Base-by-base conservation (phyloP, 1,140 invertebrate species). In the Vanessa atalanta region DNA sequence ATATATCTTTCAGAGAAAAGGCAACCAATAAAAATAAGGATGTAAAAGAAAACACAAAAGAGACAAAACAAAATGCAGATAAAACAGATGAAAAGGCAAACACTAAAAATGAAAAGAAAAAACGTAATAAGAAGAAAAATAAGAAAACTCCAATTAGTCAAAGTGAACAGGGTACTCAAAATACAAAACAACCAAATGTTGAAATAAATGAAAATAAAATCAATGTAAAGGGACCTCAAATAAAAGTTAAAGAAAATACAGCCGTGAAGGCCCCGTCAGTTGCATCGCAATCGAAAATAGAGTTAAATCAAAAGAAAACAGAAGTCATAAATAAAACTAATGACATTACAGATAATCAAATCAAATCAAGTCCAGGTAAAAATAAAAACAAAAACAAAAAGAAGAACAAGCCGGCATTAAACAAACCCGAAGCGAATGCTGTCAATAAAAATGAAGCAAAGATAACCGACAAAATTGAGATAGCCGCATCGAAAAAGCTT, bases 401-500 rank as follows among this genome's bases (percentile, higher is more conserved):
- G 23, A 76, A 76, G 13, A 72, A 72, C 23, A 79, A 77, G 14
- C 63, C 55, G 57, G 47, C 26, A 43, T 20, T 26, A 12, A 11
- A 50, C 68, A 64, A 47, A 26, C 12, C n/a, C 48, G n/a, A 48
- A 53, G n/a, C 20, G 57, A 65, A 61, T 61, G 37, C 13, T 51
- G 26, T 75, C 9, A 83, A 70, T 63, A 85, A 81, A 68, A 85
- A 73, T 75, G 80, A 80, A 74, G 73, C 26, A 60, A 87, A 87
- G 76, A 76, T 87, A 14, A 82, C 83, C 16, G 84, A 88, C 69
- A 81, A 83, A 64, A 47, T 85, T 5, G 81, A 88, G 77, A 67
- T 79, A 3, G 75, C 75, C 31, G 83, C 75, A 23, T 70, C 87
- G 5, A 88, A 84, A 69, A 88, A 91, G 72, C 70, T 91, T 3